Conservation (phyloP, 2,113 vertebrate genomes). For the Lophochroa leadbeateri region DNA sequence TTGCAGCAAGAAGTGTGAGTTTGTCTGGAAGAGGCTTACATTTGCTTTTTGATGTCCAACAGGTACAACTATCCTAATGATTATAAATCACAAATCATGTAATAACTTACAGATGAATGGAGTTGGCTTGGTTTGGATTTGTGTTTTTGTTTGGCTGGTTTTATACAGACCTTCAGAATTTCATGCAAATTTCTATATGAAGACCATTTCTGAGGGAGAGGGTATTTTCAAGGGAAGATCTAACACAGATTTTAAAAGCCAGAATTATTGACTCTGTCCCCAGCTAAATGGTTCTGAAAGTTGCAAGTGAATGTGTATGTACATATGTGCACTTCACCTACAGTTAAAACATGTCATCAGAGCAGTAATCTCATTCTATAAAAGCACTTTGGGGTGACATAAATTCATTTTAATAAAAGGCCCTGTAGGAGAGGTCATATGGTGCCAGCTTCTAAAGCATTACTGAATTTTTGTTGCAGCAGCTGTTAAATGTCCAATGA, state of each 20-base stretch:
- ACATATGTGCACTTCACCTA: background rate
- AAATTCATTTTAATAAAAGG: background rate
- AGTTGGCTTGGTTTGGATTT: background rate
- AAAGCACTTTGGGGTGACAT: background rate
- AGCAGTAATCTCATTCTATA: background rate
- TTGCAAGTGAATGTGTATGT: background rate
- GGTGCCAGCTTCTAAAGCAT: background rate
- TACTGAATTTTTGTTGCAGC: background rate
- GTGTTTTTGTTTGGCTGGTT: background rate
- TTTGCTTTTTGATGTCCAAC: slow-evolving; percentile 77
- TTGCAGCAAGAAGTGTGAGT: slow-evolving; percentile 68
- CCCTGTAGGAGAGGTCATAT: background rate
- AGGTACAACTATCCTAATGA: slow-evolving; percentile 61
- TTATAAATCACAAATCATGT: background rate
- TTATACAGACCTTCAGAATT: background rate
- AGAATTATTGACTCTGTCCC: background rate
- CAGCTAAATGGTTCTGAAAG: background rate
- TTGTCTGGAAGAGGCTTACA: slow-evolving; percentile 77
- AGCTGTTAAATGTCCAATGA: background rate
- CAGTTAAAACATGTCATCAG: background rate
- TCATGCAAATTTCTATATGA: background rate
- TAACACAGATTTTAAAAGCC: background rate
- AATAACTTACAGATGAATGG: background rate
- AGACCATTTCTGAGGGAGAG: background rate
- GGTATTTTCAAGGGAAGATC: background rate